Evolutionary conservation across 2,113 vertebrate species (phyloP).

Genomic region (Psilopogon haemacephalus): DNA sequence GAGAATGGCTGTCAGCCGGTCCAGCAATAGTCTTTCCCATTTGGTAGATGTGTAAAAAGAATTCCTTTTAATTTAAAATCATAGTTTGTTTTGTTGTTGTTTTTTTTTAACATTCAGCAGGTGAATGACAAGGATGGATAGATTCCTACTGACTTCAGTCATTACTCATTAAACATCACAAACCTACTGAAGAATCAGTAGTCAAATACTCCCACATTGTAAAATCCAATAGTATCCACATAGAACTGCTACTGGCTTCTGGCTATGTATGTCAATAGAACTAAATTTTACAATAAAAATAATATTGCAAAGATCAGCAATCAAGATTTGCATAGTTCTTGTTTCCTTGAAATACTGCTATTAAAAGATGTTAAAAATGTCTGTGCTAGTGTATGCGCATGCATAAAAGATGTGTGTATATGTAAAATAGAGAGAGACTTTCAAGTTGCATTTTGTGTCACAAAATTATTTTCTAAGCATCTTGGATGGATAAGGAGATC

Average conservation of each 20-base stretch:
- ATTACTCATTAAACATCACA: neutral
- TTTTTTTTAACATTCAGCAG: neutral
- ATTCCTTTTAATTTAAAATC: neutral
- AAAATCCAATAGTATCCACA: neutral
- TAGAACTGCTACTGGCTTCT: neutral
- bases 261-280: neutral
- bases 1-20: neutral
- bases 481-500: neutral
- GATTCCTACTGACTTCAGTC: neutral
- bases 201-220: neutral
- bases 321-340: neutral
- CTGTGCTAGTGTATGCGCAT: fast-evolving
- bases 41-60: neutral
- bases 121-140: neutral
- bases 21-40: neutral
- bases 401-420: neutral
- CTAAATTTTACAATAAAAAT: neutral
- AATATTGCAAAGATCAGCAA: neutral
- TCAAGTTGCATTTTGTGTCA: neutral
- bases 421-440: neutral
- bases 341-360: neutral
- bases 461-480: neutral
- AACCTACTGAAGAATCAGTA: neutral
- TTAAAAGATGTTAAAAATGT: neutral
- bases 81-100: too few relatives aligned